Percentiles rank a stretch among this genome's conserved stretches.
Evolutionary conservation across 2,888 invertebrate species (phyloP).

Genomic region (Sminthurinus aureus): DNA sequence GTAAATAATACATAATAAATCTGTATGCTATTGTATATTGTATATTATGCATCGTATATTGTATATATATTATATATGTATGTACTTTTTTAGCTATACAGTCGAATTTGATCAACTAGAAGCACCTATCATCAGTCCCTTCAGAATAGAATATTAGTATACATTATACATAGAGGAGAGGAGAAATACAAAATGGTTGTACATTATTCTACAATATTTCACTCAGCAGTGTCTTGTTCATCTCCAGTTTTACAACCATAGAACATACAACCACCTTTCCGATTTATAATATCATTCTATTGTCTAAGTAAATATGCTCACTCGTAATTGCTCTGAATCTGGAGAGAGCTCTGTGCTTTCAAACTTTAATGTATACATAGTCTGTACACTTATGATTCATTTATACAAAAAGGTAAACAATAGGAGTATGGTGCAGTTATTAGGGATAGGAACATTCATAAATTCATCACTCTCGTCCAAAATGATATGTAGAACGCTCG

Average conservation of each 20-base stretch:
- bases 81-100: neutral
- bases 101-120: constrained; percentile 29
- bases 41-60: neutral
- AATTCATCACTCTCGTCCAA: neutral
- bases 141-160: neutral
- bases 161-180: too few species aligned
- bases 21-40: neutral
- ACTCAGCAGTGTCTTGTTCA: constrained; percentile 31
- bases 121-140: constrained; percentile 32
- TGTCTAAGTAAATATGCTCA: constrained; percentile 43
- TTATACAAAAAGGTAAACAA: neutral
- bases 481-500: too few species aligned
- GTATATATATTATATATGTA: neutral
- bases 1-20: neutral
- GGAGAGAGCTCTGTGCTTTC: neutral
- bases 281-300: constrained; percentile 35
- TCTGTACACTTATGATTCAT: neutral
- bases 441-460: neutral
- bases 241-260: constrained; percentile 6
- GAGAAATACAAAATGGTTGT: constrained; percentile 31
- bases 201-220: constrained; percentile 47
- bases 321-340: constrained; percentile 37
- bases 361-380: neutral
- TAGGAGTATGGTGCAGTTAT: neutral
- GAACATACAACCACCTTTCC: constrained; percentile 27